Evolutionary conservation across 2,797 vertebrate genomes (phyloP).

Genomic region (Orestias chungarensis): DNA sequence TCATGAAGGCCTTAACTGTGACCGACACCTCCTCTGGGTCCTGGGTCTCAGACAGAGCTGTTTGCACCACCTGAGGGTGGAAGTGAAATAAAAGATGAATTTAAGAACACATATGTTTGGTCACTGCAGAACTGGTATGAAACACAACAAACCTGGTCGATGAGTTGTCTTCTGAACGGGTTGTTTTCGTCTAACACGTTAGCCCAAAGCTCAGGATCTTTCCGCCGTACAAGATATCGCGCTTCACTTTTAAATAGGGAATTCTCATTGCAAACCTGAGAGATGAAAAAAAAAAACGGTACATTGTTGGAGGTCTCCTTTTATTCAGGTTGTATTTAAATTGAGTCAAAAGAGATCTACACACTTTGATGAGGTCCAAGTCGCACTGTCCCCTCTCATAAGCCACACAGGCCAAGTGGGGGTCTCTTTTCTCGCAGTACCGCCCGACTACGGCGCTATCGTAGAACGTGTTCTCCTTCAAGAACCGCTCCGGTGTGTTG

Average conservation of each 20-base stretch:
- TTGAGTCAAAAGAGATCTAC: slow-evolving; percentile 15
- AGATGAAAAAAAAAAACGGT: not conserved
- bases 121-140: not conserved
- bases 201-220: slow-evolving; percentile 96
- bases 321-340: not conserved
- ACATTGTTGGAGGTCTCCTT: not conserved
- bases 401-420: slow-evolving; percentile 96
- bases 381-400: slow-evolving; percentile 98
- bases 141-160: slow-evolving; percentile 94
- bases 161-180: slow-evolving; percentile 92
- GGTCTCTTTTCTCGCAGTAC: slow-evolving; percentile 98
- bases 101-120: not conserved
- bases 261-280: slow-evolving; percentile 98
- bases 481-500: slow-evolving; percentile 97
- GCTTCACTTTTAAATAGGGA: slow-evolving; percentile 98
- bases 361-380: slow-evolving; percentile 95
- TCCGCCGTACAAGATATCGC: slow-evolving; percentile 95
- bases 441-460: slow-evolving; percentile 97
- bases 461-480: slow-evolving; percentile 96
- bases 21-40: slow-evolving; percentile 98
- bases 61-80: slow-evolving; percentile 90
- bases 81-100: slow-evolving; percentile 6
- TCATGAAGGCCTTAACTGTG: slow-evolving; percentile 98
- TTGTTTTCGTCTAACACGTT: slow-evolving; percentile 95
- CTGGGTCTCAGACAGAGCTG: slow-evolving; percentile 95